These are phyloP conservation scores for Sylvia atricapilla DNA, from an alignment of 2,113 vertebrate genomes.

Conservation along the genomic window DNA sequence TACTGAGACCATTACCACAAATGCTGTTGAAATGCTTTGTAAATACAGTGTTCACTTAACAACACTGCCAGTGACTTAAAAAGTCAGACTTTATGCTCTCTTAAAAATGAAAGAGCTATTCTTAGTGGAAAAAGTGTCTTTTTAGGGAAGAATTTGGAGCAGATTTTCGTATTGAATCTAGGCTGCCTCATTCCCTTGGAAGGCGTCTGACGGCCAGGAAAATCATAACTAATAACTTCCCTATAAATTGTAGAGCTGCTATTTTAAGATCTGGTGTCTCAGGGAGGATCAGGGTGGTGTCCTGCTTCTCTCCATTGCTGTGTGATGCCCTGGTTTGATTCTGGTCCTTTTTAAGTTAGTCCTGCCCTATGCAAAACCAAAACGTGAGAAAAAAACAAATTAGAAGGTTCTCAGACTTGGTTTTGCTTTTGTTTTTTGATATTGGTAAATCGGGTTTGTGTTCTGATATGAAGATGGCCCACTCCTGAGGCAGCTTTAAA, in stretches of 20 bases:
- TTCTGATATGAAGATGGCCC: background rate
- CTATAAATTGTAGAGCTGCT: constrained; percentile 54
- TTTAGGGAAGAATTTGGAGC: constrained; percentile 56
- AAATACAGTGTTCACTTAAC: background rate
- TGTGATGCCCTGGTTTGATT: constrained; percentile 11
- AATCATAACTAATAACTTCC: constrained; percentile 58
- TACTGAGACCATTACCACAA: constrained; percentile 7
- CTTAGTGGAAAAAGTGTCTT: constrained; percentile 28
- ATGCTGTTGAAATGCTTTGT: background rate
- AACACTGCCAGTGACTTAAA: background rate
- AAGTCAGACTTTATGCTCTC: constrained; percentile 25
- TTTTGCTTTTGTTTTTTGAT: background rate
- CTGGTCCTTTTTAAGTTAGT: background rate
- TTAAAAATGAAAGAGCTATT: constrained; percentile 8
- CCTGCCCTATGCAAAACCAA: background rate
- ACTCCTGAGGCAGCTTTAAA: background rate
- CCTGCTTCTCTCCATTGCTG: constrained; percentile 28
- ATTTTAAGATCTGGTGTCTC: constrained; percentile 56
- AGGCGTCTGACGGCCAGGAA: constrained; percentile 54
- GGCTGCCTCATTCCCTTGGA: constrained; percentile 48
- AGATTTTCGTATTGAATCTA: constrained; percentile 29
- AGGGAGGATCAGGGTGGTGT: constrained; percentile 13
- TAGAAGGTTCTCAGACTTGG: background rate
- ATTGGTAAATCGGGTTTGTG: background rate
- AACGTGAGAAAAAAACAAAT: background rate